Evolutionary conservation across 2,888 invertebrate genomes (phyloP), one percentile per base, ranked within the genome.

Genomic region (Buathra laborator): DNA sequence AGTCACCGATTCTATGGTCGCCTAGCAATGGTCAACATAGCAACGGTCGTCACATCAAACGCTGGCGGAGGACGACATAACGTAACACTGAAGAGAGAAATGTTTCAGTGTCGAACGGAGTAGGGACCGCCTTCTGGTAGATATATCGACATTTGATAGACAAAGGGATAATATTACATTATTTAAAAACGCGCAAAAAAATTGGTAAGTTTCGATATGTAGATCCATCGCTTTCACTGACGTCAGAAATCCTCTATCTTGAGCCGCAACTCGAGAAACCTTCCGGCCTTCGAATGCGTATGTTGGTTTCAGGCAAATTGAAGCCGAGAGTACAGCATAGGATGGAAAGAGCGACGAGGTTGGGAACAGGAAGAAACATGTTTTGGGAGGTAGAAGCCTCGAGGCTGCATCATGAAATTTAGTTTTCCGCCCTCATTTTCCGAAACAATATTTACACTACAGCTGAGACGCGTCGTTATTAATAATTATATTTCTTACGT

Each of bases 291-390:
- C 66, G 51, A 51, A 59, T 9, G 62, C 62, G 32, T 24, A 44
- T 81, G 68, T 56, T 74, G 53, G 62, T 44, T 64, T 32, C 37
- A 67, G 19, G 68, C 53, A 68, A 81, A 81, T 72, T 72, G 67
- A 67, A 75, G 29, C 68, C 46, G 64, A 66, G 29, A 62, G 16
- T 53, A 48, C 32, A 72, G 6, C 56, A 24, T 56, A 14, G 14
- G 48, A 44, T 59, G 48, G 29, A 62, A 66, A 43, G 29, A 62
- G 32, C 29, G 59, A 53, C 37, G 64, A 66, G 43, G 44, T 24
- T 44, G 32, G 16, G 1, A 64, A 29, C 43, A 6, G 43, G 48
- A 56, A 12, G 70, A 59, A 56, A 70, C 16, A 32, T 43, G 56
- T 53, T 46, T 66, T 43, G 37, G 29, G 19, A 66, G 4, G 66